phyloP scores from a whole-genome alignment of 2,888 invertebrate genomes.

The Alloplasta piceator region DNA sequence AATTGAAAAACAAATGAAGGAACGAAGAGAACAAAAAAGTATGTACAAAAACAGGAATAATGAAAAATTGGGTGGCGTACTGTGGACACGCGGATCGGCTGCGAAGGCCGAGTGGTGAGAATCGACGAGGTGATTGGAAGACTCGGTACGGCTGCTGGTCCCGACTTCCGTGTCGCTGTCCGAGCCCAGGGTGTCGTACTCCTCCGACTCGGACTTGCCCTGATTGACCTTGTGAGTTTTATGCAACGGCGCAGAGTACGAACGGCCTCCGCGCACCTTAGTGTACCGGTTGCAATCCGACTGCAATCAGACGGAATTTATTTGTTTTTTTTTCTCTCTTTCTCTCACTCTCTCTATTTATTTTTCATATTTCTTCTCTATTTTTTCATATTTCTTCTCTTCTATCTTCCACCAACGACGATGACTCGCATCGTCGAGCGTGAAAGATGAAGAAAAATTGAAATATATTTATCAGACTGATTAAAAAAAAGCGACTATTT shows the following conservation, averaged over 20 bases:
- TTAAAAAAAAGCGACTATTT: too few species aligned
- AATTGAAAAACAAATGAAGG: conserved; percentile 21
- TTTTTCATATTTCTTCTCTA: conserved; percentile 42
- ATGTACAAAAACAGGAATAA: conserved; percentile 44
- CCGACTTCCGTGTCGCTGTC: conserved; percentile 85
- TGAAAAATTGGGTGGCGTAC: conserved; percentile 76
- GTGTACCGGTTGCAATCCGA: conserved; percentile 84
- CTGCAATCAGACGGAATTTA: conserved; percentile 83
- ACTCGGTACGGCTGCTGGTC: conserved; percentile 84
- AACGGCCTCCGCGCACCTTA: conserved; percentile 83
- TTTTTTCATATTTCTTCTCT: conserved; percentile 31
- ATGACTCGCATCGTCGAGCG: conserved; percentile 22
- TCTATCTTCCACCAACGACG: conserved; percentile 20
- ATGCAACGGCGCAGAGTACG: conserved; percentile 83
- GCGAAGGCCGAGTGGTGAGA: conserved; percentile 82
- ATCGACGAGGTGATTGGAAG: conserved; percentile 84
- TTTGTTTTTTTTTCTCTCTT: conserved; percentile 57
- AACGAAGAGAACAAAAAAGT: conserved; percentile 17
- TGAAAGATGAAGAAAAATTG: background rate
- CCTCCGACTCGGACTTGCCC: conserved; percentile 88
- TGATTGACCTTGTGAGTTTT: conserved; percentile 91
- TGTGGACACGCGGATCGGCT: conserved; percentile 83
- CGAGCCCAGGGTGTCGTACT: conserved; percentile 85
- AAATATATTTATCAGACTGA: background rate
- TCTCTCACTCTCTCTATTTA: conserved; percentile 37